Base-by-base conservation (phyloP, 1,140 invertebrate species). In the Pachyrhynchus sulphureomaculatus region DNA sequence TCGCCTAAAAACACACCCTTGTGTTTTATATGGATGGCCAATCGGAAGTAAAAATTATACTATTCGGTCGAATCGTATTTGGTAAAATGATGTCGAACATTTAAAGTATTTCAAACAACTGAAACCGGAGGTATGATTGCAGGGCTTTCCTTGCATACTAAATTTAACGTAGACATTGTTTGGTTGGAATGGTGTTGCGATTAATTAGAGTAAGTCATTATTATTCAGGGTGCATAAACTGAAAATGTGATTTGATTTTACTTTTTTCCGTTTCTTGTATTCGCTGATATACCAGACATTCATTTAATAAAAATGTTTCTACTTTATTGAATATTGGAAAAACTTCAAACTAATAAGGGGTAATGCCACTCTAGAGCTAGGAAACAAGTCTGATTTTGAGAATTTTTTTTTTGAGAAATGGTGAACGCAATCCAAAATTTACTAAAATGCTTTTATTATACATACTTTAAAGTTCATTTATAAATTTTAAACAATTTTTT, bases 1-100 rank as follows among this genome's bases (percentile, higher is more conserved):
- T 33, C 12, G 15, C 36, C 20, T 57, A 59, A 54, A 39, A 24
- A 54, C 21, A 52, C 48, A 59, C 59, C 55, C 45, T 61, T 39
- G 18, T 23, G 24, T 63, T 68, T 52, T 68, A 68, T 68, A 68
- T 53, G 20, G 45, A 21, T 39, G 48, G 48, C 29, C 34, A 26
- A 55, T 54, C 34, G 57, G 57, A 59, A 65, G 51, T 55, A 34
- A 59, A 15, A 49, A 47, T 54, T 48, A 24, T 20, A 12, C 20
- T 48, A 52, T 33, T 32, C 49, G 58, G 39, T 53, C 39, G 39
- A 67, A 6, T 72, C 70, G 62, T 71, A 71, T 13, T 41, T 76
- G 15, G 49, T 49, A 9, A 71, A 66, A 45, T 47, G n/a, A 33
- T 52, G 58, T 37, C 58, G 58, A 36, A 53, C 49, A 53, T 36